Base-by-base conservation (phyloP, 2,888 invertebrate genomes). In the Sarcophaga rosellei region DNA sequence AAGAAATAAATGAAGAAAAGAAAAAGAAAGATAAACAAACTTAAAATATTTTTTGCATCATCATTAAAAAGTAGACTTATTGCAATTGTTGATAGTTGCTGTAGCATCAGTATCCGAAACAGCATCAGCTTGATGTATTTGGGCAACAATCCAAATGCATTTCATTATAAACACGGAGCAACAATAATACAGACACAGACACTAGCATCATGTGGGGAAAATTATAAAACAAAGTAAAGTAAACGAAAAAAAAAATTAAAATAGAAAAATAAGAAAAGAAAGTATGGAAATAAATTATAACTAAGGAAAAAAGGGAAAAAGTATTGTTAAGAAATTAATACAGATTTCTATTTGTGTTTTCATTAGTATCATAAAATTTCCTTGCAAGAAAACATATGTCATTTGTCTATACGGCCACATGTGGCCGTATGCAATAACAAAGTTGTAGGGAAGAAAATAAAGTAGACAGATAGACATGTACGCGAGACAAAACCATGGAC, bases 71-170 rank as follows among this genome's bases (percentile, higher is more conserved):
- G 86, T 78, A 86, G 81, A 84, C 81, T 84, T 86, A 81, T 86
- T 84, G 78, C 81, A 81, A 84, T 84, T 86, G 84, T 78, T 86
- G 84, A 84, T 72, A 78, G 80, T 78, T 78, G 74, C 72, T 73
- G 62, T 25, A 57, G 45, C 21, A 61, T 57, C 63, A 74, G 23
- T 45, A 70, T 57, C 84, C 10, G 21, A n/a, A 81, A 20, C 81
- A 77, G 53, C 82, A 83, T 76, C 85, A 83, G 79, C 80, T 86
- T 86, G 86, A 86, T 86, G 86, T 81, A 86, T 86, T 86, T 88
- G 89, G 88, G 89, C 89, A 89, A 72, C 78, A 78, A 81, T 89
- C 89, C 88, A 89, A 89, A 88, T 89, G 88, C 88, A 88, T 89
- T 86, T 84, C 85, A 86, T 88, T 88, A 87, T 81, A 86, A 78